These are phyloP conservation scores for Scaptodrosophila lebanonensis DNA, from an alignment of 1,140 invertebrate species.

Conservation along the genomic window DNA sequence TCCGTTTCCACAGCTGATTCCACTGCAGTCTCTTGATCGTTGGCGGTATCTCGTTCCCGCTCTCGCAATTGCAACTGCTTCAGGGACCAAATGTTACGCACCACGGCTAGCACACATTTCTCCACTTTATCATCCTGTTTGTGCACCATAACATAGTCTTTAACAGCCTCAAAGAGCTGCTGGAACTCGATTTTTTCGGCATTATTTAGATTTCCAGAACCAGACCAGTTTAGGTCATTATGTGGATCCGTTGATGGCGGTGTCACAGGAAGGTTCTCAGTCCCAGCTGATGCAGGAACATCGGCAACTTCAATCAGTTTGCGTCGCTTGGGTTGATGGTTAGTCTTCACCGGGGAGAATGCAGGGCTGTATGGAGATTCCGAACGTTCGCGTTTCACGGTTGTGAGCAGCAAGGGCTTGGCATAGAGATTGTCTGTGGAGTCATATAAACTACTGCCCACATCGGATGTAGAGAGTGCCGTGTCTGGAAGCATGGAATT, in stretches of 20 bases:
- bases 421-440: constrained; percentile 50
- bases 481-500: constrained; percentile 38
- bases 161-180: constrained; percentile 40
- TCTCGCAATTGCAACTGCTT: constrained; percentile 48
- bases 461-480: constrained; percentile 50
- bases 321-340: constrained; percentile 45
- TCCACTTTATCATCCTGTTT: constrained; percentile 47
- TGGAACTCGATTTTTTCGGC: constrained; percentile 48
- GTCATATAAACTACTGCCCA: constrained; percentile 62
- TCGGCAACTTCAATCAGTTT: no score
- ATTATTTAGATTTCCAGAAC: no score
- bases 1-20: neutral
- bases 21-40: constrained; percentile 9
- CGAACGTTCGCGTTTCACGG: constrained; percentile 57
- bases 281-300: no score
- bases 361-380: constrained; percentile 59
- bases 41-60: constrained; percentile 37
- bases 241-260: no score
- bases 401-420: constrained; percentile 6
- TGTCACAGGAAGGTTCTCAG: no score
- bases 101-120: constrained; percentile 42
- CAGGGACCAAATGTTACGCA: constrained; percentile 47
- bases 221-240: no score
- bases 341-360: constrained; percentile 53
- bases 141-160: constrained; percentile 55